A percentile compares a stretch with the other conserved stretches of the same genome.
phyloP scores from a whole-genome alignment of 2,888 invertebrate species.

The Frankliniella intonsa region DNA sequence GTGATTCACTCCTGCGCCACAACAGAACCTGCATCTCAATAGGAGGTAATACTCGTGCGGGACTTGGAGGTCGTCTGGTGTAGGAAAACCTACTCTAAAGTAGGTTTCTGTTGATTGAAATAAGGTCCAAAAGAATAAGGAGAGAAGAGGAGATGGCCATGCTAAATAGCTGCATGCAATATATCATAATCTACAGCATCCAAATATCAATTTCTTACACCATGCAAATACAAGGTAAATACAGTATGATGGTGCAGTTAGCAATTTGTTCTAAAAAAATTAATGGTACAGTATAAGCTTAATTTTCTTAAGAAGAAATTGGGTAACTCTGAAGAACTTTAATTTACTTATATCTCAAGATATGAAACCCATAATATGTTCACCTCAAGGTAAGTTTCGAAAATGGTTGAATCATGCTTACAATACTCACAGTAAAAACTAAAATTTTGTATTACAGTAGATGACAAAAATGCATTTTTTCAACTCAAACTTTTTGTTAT shows the following conservation, averaged over 20 bases:
- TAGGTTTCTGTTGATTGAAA: constrained; percentile 20
- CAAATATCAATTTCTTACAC: too few species aligned
- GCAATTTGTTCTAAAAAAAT: neutral
- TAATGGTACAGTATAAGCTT: neutral
- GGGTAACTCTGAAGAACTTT: neutral
- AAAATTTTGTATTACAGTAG: too few species aligned
- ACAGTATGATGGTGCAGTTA: too few species aligned
- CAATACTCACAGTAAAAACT: too few species aligned
- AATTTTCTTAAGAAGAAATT: neutral
- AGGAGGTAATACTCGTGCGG: constrained; percentile 12
- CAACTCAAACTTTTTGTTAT: neutral
- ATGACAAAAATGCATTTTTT: neutral
- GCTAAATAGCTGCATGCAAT: neutral
- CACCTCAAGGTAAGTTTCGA: neutral
- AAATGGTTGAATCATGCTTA: too few species aligned
- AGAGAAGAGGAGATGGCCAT: neutral
- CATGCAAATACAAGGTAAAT: too few species aligned
- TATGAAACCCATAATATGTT: neutral
- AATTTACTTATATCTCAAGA: neutral
- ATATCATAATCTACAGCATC: neutral
- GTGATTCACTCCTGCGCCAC: constrained; percentile 14
- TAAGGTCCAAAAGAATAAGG: neutral
- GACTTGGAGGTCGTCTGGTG: neutral
- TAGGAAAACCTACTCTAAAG: neutral
- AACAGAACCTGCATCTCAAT: constrained; percentile 25